Evolutionary conservation across 2,888 invertebrate species (phyloP).

Genomic region (Corbicula japonica): DNA sequence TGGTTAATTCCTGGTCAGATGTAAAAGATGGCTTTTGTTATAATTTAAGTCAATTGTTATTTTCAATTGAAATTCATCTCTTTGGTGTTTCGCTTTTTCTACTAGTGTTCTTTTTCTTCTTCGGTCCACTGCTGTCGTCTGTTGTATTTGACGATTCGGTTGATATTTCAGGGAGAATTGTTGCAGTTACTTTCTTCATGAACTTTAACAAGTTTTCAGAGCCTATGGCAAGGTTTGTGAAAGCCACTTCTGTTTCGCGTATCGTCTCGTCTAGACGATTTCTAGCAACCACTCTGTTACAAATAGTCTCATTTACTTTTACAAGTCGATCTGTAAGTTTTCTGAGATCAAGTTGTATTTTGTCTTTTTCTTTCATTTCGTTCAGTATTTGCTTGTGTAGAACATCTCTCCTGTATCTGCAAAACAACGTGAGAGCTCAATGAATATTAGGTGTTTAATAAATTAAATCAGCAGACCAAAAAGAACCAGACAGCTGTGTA

Average conservation of each 20-base stretch:
- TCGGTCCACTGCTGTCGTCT: conserved; percentile 4
- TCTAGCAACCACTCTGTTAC: conserved; percentile 58
- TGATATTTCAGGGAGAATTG: conserved; percentile 46
- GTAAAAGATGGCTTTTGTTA: too few relatives aligned
- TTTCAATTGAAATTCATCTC: conserved; percentile 31
- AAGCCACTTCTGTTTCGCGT: conserved; percentile 50
- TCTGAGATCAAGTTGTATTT: conserved; percentile 57
- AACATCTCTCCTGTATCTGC: conserved; percentile 53
- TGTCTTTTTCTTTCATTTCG: conserved; percentile 57
- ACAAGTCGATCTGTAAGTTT: conserved; percentile 50
- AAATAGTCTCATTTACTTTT: conserved; percentile 54
- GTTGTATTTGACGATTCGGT: conserved; percentile 5
- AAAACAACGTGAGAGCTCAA: too few relatives aligned
- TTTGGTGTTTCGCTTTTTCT: conserved; percentile 35
- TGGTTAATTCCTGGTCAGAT: too few relatives aligned
- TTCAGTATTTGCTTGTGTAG: conserved; percentile 53
- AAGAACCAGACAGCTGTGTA: too few relatives aligned
- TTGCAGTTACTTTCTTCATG: conserved; percentile 56
- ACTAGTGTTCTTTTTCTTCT: conserved; percentile 41
- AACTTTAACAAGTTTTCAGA: conserved; percentile 55
- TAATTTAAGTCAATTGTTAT: too few relatives aligned
- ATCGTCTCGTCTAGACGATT: conserved; percentile 54
- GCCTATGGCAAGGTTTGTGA: conserved; percentile 49
- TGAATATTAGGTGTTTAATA: too few relatives aligned
- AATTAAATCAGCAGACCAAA: too few relatives aligned